A percentile compares a stretch with the other conserved stretches of the same genome.
These are phyloP conservation scores for Synanthedon andrenaeformis DNA, from an alignment of 2,888 invertebrate genomes.

Conservation along the genomic window DNA sequence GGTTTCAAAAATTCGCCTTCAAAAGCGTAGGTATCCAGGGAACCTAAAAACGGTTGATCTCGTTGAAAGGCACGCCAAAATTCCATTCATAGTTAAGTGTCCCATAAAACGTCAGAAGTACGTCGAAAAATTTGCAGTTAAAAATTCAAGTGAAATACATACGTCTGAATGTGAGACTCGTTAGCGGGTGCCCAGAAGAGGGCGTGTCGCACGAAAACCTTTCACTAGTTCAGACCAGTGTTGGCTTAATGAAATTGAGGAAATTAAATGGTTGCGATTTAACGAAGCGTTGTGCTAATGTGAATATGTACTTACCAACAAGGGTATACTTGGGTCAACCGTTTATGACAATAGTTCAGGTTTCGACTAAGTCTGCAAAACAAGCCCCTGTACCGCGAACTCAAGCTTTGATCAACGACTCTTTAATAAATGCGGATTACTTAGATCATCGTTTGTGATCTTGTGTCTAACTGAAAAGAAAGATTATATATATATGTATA, in stretches of 20 bases:
- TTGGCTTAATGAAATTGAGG: slow-evolving; percentile 38
- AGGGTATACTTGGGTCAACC: no score
- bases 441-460: no score
- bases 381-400: no score
- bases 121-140: slow-evolving; percentile 28
- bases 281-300: background rate
- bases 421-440: no score
- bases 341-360: no score
- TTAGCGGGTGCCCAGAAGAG: slow-evolving; percentile 20
- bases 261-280: slow-evolving; percentile 31
- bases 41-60: background rate
- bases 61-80: background rate
- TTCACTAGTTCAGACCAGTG: slow-evolving; percentile 12
- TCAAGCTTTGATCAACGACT: no score
- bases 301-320: background rate
- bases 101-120: slow-evolving; percentile 14
- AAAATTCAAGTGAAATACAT: slow-evolving; percentile 44
- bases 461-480: no score
- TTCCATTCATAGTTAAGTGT: background rate
- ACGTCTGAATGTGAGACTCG: slow-evolving; percentile 39
- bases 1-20: background rate
- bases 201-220: slow-evolving; percentile 8
- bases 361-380: no score
- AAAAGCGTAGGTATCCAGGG: background rate
- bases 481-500: no score